Conservation (phyloP, 2,113 vertebrate genomes). For the Lepus europaeus region DNA sequence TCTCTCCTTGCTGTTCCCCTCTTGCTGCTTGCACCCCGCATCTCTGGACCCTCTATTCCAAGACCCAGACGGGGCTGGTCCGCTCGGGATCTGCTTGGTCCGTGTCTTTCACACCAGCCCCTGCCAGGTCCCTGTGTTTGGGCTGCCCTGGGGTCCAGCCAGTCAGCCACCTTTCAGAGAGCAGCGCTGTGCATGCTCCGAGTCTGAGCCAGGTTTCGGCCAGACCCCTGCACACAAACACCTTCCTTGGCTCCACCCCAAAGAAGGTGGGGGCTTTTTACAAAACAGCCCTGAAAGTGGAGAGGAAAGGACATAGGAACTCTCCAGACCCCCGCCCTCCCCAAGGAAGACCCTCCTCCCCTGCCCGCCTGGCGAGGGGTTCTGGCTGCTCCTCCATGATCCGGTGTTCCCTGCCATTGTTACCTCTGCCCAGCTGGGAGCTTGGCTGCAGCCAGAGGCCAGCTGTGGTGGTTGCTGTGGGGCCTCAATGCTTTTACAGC, state of each 20-base stretch:
- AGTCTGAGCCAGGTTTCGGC: neutral
- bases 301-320: neutral
- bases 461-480: neutral
- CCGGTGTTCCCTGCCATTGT: neutral
- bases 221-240: neutral
- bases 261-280: neutral
- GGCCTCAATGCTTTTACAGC: neutral
- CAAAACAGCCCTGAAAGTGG: neutral
- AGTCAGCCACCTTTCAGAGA: neutral
- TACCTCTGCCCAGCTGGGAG: neutral
- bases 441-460: neutral
- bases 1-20: neutral
- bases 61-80: neutral
- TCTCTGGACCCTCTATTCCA: neutral
- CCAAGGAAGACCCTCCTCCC: neutral
- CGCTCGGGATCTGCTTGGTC: neutral
- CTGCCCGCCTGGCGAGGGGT: accelerated
- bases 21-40: neutral
- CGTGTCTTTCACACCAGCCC: neutral
- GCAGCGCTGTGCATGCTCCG: neutral
- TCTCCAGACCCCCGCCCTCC: neutral
- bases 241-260: neutral
- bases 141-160: neutral
- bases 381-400: neutral
- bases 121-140: neutral